These are phyloP conservation scores for Scophthalmus maximus DNA, from an alignment of 2,113 vertebrate species.

Conservation along the genomic window DNA sequence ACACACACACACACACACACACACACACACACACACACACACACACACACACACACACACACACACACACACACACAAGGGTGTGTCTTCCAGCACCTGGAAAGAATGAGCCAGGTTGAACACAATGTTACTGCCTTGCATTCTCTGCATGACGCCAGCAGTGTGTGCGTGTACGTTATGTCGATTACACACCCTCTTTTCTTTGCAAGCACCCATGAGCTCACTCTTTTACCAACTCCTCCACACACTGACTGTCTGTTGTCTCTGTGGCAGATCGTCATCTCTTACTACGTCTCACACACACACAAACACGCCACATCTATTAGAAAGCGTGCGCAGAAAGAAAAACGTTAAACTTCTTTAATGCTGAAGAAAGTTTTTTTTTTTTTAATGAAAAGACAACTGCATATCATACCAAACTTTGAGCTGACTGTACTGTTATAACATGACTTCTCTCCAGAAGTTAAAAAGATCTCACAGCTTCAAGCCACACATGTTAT, in stretches of 20 bases:
- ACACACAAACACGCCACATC: not conserved
- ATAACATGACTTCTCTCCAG: not conserved
- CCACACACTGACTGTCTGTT: not conserved
- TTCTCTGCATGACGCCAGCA: constrained; percentile 35
- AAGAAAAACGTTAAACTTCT: not conserved
- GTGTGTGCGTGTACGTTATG: not conserved
- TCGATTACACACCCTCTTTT: constrained; percentile 29
- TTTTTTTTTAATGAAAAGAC: too few species aligned
- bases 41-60: constrained; percentile 7
- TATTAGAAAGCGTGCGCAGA: not conserved
- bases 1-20: not conserved
- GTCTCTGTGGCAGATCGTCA: not conserved
- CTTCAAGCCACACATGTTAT: too few species aligned
- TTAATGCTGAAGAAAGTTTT: too few species aligned
- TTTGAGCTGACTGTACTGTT: not conserved
- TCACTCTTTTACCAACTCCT: constrained; percentile 18
- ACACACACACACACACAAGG: not conserved
- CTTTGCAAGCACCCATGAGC: constrained; percentile 5
- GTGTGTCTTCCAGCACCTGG: constrained; percentile 52
- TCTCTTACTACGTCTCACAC: not conserved
- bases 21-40: not conserved
- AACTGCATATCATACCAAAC: not conserved
- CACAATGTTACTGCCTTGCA: constrained; percentile 25
- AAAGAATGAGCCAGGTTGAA: constrained; percentile 30
- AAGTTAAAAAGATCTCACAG: too few species aligned